phyloP scores from a whole-genome alignment of 2,113 vertebrate genomes.

The Xenopus laevis region DNA sequence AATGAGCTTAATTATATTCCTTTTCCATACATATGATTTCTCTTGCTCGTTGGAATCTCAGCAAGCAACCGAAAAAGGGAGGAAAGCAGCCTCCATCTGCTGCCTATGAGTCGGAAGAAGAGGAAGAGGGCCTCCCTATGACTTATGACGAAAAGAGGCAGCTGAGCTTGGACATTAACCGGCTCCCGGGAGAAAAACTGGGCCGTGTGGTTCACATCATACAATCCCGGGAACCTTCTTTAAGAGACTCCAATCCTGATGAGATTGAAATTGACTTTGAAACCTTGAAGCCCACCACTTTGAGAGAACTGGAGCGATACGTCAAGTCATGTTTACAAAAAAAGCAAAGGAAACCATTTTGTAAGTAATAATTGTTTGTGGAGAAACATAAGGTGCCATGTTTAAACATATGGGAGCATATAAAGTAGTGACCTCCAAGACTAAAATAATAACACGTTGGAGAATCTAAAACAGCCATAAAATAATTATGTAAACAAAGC shows the following conservation, averaged over 20 bases:
- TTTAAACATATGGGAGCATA: no score
- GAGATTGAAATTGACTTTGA: conserved; percentile 98
- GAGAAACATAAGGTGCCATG: no score
- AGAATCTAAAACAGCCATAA: no score
- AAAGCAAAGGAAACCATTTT: conserved; percentile 80
- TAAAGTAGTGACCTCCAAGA: no score
- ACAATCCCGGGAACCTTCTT: conserved; percentile 83
- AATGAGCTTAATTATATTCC: no score
- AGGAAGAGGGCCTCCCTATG: conserved; percentile 83
- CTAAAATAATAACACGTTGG: no score
- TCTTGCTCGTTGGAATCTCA: background rate
- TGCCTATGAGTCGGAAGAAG: conserved; percentile 77
- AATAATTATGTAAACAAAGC: no score
- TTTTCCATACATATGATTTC: background rate
- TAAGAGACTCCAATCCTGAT: conserved; percentile 80
- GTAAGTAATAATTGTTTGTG: conserved; percentile 58
- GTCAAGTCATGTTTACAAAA: conserved; percentile 88
- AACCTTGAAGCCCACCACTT: conserved; percentile 86
- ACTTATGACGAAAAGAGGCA: conserved; percentile 92
- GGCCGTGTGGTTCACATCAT: conserved; percentile 93
- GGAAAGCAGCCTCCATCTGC: conserved; percentile 64
- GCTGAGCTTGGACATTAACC: conserved; percentile 96
- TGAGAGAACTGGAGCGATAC: conserved; percentile 86
- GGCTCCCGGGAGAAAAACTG: conserved; percentile 84
- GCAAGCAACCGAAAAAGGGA: conserved; percentile 74